Evolutionary conservation across 2,888 invertebrate species (phyloP).

Genomic region (Napeogenes sylphis): DNA sequence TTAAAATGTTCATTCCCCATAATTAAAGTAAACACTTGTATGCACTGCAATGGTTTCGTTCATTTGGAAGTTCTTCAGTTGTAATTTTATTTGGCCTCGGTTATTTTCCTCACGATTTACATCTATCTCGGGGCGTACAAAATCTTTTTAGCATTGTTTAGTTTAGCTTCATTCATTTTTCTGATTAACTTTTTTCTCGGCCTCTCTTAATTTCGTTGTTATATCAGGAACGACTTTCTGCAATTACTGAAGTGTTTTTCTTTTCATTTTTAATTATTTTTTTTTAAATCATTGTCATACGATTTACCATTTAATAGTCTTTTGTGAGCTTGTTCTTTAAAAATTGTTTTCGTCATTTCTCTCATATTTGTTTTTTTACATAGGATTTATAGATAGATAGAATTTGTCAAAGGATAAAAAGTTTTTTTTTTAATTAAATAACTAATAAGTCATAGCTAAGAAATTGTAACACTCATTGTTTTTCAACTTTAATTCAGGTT

Average conservation of each 20-base stretch:
- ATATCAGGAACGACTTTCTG: conserved; percentile 14
- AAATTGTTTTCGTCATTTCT: no score
- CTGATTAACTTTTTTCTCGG: conserved; percentile 31
- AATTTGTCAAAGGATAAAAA: no score
- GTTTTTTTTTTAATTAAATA: no score
- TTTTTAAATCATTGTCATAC: no score
- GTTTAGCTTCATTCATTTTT: conserved; percentile 28
- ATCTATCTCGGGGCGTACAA: conserved; percentile 18
- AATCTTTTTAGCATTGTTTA: conserved; percentile 25
- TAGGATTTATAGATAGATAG: no score
- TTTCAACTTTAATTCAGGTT: conserved; percentile 16
- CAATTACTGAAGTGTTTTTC: conserved; percentile 16
- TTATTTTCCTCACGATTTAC: conserved; percentile 19
- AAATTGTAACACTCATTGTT: conserved; percentile 7
- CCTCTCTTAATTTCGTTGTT: conserved; percentile 26
- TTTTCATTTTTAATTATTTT: neutral
- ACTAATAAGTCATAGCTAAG: conserved; percentile 7
- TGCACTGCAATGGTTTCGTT: conserved; percentile 1
- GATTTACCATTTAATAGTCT: no score
- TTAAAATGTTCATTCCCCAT: no score
- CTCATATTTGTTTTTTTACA: no score
- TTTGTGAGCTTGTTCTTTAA: no score
- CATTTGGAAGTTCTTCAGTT: conserved; percentile 12
- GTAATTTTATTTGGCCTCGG: conserved; percentile 16
- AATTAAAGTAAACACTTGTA: neutral